Evolutionary conservation across 2,797 vertebrate genomes (phyloP).

Genomic region (Silurus lanzhouensis): DNA sequence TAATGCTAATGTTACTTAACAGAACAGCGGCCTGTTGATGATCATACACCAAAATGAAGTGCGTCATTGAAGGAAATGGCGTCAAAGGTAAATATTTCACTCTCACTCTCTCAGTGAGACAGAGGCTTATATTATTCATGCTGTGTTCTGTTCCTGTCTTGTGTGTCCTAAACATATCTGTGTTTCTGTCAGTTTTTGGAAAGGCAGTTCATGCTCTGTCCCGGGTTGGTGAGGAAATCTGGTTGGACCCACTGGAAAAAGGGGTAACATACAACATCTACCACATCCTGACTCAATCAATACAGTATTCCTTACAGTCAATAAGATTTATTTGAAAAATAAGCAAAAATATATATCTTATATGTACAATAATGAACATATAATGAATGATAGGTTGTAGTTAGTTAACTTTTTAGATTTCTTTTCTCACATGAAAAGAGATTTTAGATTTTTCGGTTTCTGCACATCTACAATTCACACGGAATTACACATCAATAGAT

Average conservation of each 20-base stretch:
- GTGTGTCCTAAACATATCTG: neutral
- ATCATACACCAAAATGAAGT: slow-evolving; percentile 63
- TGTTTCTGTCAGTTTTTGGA: slow-evolving; percentile 77
- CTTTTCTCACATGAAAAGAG: neutral
- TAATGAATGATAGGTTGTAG: neutral
- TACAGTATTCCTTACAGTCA: neutral
- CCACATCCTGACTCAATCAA: neutral
- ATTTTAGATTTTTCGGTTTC: neutral
- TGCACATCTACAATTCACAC: neutral
- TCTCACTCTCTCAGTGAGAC: neutral
- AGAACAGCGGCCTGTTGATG: no score
- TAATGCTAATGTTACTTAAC: neutral
- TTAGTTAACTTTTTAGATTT: neutral
- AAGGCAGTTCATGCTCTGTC: slow-evolving; percentile 87
- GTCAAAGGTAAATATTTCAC: slow-evolving; percentile 67
- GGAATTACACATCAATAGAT: no score
- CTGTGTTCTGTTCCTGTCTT: neutral
- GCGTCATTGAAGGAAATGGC: slow-evolving; percentile 66
- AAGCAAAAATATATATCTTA: neutral
- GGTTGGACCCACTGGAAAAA: slow-evolving; percentile 85
- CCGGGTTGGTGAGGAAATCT: slow-evolving; percentile 86
- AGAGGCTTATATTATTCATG: neutral
- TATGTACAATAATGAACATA: neutral
- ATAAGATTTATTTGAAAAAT: neutral
- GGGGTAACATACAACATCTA: slow-evolving; percentile 76